These are phyloP conservation scores for Caenorhabditis uteleia DNA, from an alignment of 2,888 invertebrate genomes.

Conservation along the genomic window DNA sequence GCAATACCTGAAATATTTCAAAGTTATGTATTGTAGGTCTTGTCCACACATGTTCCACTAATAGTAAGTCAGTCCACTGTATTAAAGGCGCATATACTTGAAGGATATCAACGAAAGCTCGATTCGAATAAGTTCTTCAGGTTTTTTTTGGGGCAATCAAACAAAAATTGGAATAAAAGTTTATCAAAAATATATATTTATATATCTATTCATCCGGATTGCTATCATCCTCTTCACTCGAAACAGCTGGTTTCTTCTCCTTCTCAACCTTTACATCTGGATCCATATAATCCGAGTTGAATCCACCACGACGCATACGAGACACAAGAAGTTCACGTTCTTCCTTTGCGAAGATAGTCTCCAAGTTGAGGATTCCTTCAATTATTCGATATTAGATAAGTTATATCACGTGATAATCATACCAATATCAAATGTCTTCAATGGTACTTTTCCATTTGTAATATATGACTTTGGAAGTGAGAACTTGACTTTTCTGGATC, in stretches of 20 bases:
- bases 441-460: constrained; percentile 14
- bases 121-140: background rate
- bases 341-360: constrained; percentile 37
- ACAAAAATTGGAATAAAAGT: background rate
- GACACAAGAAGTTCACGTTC: constrained; percentile 34
- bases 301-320: constrained; percentile 2
- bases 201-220: constrained; percentile 4
- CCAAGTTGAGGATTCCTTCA: constrained; percentile 34
- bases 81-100: too few species aligned
- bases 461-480: constrained; percentile 40
- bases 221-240: constrained; percentile 5
- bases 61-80: too few species aligned
- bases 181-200: too few species aligned
- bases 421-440: constrained; percentile 23
- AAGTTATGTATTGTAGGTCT: too few species aligned
- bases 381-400: background rate
- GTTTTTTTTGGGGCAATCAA: background rate
- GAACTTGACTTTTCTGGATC: constrained; percentile 36
- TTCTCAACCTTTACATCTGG: constrained; percentile 14
- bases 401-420: background rate
- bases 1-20: too few species aligned
- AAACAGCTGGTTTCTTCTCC: background rate
- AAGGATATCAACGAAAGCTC: too few species aligned
- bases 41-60: too few species aligned
- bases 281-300: constrained; percentile 47